Conservation (phyloP, 1,140 invertebrate species). For the Fopius arisanus region DNA sequence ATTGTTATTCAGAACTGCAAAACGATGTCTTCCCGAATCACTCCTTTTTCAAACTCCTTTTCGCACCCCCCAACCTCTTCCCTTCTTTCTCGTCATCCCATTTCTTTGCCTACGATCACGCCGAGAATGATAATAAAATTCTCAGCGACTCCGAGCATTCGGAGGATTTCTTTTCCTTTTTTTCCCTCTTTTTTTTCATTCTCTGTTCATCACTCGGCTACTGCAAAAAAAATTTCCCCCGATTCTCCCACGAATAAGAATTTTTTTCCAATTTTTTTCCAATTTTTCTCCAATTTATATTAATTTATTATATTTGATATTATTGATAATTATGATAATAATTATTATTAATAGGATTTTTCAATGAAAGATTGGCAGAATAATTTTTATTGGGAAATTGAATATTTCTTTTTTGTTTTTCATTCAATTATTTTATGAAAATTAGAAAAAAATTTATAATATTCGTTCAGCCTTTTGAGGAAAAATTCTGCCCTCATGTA, state of each 20-base stretch:
- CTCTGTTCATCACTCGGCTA: neutral
- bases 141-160: neutral
- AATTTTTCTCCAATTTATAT: too few species aligned
- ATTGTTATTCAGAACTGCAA: slow-evolving; percentile 11
- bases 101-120: neutral
- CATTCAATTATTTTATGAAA: too few species aligned
- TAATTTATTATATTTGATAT: too few species aligned
- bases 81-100: neutral
- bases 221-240: neutral
- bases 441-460: too few species aligned
- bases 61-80: too few species aligned
- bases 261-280: too few species aligned
- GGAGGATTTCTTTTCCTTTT: neutral
- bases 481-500: neutral
- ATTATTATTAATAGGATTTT: too few species aligned
- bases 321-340: too few species aligned
- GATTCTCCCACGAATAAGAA: neutral
- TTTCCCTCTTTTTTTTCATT: neutral
- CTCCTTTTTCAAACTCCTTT: neutral
- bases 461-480: too few species aligned
- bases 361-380: too few species aligned
- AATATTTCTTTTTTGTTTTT: too few species aligned
- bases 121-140: slow-evolving; percentile 16
- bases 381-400: too few species aligned
- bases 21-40: neutral